Base-by-base conservation (phyloP, 2,888 invertebrate species). In the Oligia latruncula region DNA sequence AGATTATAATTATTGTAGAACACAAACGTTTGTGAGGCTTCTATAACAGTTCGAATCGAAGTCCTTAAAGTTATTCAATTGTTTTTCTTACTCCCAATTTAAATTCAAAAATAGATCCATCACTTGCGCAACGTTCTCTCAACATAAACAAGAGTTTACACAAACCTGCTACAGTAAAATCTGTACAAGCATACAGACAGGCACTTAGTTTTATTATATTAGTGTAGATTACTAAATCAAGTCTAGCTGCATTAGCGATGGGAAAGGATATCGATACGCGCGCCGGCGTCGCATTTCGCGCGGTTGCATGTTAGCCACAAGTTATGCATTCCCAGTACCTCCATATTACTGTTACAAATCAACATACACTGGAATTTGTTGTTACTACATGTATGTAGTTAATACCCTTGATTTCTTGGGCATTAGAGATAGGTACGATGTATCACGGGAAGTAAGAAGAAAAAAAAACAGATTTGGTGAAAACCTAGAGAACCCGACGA, bases 221-320 rank as follows among this genome's bases (percentile, higher is more conserved):
- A 90, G 83, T 90, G 13, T 90, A 77, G 66, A 87, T 89, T 88
- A 82, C 89, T 87, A 82, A 90, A 87, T 88, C 85, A 90, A 90
- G 89, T 89, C 89, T 88, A 87, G 81, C 77, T 84, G 77, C 85
- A 87, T 84, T 82, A 78, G 80, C 91, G 92, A 93, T 95, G 95
- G 93, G 95, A 95, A 95, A 91, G 87, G 95, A 93, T 90, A 96
- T 93, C 90, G 93, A 95, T 90, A 95, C 94, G 87, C 81, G 85
- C 79, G 88, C 82, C 55, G 88, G 95, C 90, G 87, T 96, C 94
- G 87, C 84, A 91, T 96, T 95, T 92, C 95, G 91, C 93, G 94
- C 93, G 95, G 95, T 93, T 89, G 90, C 87, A 89, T 72, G 88
- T 79, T 55, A 89, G 93, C 95, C 95, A 91, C 95, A 94, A 93